phyloP scores from a whole-genome alignment of 2,797 vertebrate species.

The Dipus sagitta region DNA sequence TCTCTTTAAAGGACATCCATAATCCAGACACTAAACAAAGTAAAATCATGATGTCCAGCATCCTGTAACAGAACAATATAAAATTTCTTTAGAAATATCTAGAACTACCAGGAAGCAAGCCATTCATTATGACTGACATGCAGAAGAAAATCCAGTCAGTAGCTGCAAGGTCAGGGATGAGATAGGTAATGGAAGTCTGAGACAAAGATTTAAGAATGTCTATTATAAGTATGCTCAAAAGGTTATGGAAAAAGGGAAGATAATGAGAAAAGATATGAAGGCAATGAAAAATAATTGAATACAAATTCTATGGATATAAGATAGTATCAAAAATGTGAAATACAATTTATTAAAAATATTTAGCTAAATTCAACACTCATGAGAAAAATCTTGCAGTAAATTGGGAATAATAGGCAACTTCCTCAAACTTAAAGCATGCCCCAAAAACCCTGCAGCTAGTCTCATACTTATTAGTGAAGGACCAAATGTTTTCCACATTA shows the following conservation, averaged over 20 bases:
- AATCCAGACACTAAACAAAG: neutral
- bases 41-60: neutral
- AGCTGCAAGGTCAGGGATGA: neutral
- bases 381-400: neutral
- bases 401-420: neutral
- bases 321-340: conserved; percentile 14
- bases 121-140: neutral
- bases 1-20: neutral
- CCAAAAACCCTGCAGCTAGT: neutral
- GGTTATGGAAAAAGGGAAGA: neutral
- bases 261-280: conserved; percentile 5
- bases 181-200: neutral
- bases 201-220: neutral
- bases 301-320: conserved; percentile 12
- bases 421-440: neutral
- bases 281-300: neutral
- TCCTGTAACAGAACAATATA: neutral
- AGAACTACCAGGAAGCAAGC: neutral
- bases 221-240: neutral
- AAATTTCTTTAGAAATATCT: neutral
- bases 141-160: neutral
- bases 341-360: neutral
- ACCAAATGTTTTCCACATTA: neutral
- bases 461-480: neutral
- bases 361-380: neutral